A percentile compares a stretch with the other conserved stretches of the same genome.
Evolutionary conservation across 2,888 invertebrate genomes (phyloP).

Genomic region (Scaptomyza tumidula): DNA sequence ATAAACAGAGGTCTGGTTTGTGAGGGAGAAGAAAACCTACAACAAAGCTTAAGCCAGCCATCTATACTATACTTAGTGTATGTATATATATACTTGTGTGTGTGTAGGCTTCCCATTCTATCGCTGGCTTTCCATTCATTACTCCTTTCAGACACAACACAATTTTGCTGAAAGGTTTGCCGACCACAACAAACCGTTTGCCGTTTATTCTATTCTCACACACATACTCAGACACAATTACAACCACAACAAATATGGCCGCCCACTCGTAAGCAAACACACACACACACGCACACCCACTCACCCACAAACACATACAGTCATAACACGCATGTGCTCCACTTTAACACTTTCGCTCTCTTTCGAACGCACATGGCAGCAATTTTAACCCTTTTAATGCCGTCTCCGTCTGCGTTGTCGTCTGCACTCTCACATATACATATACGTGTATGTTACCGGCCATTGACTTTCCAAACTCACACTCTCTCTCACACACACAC

Average conservation of each 20-base stretch:
- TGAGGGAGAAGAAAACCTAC: neutral
- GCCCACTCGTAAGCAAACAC: constrained; percentile 26
- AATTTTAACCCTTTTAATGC: constrained; percentile 83
- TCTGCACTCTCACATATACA: constrained; percentile 51
- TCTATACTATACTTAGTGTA: neutral
- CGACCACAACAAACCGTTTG: constrained; percentile 54
- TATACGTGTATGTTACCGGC: constrained; percentile 42
- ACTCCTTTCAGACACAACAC: constrained; percentile 62
- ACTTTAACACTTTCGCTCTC: constrained; percentile 76
- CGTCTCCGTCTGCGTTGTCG: constrained; percentile 77
- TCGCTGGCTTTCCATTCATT: constrained; percentile 16
- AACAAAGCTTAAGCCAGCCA: neutral
- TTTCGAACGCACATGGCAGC: constrained; percentile 65
- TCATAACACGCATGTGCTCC: constrained; percentile 66
- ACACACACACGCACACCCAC: constrained; percentile 4
- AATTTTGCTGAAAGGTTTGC: constrained; percentile 52
- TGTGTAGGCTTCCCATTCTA: constrained; percentile 4
- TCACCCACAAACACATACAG: constrained; percentile 13
- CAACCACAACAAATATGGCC: constrained; percentile 51
- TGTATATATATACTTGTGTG: constrained; percentile 12
- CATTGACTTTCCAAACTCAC: constrained; percentile 61
- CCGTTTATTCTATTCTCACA: constrained; percentile 13
- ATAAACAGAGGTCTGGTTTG: constrained; percentile 23
- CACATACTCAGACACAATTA: constrained; percentile 39
- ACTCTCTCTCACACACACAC: constrained; percentile 17